These are phyloP conservation scores for Cephalopterus ornatus DNA, from an alignment of 2,113 vertebrate species.

Conservation along the genomic window DNA sequence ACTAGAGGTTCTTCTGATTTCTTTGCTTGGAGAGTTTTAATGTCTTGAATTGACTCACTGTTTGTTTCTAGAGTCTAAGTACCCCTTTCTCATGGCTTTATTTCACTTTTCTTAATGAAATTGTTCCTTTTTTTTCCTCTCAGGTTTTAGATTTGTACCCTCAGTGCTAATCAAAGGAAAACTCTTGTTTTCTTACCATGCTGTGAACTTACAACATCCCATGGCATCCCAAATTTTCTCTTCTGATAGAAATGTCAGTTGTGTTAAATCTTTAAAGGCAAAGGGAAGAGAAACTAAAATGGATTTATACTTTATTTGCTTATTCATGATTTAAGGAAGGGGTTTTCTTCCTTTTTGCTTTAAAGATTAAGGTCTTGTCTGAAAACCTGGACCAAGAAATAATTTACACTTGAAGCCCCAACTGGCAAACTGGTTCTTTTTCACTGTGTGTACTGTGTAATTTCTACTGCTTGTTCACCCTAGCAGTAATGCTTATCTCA, in stretches of 20 bases:
- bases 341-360: not conserved
- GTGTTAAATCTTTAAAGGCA: not conserved
- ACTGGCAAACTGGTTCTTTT: not conserved
- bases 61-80: not conserved
- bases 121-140: not conserved
- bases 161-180: not conserved
- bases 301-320: not conserved
- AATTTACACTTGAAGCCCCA: not conserved
- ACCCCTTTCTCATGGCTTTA: not conserved
- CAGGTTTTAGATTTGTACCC: not conserved
- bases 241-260: not conserved
- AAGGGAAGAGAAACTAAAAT: not conserved
- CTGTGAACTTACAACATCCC: not conserved
- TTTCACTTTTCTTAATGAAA: not conserved
- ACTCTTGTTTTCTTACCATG: not conserved
- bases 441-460: not conserved
- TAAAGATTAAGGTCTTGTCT: not conserved
- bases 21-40: not conserved
- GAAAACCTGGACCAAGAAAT: not conserved
- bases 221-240: not conserved
- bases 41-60: not conserved
- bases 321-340: not conserved
- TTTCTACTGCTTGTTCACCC: not conserved
- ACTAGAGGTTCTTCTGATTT: not conserved
- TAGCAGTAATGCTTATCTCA: not conserved